Conservation (phyloP, 2,797 vertebrate species). For the Falco concolor region DNA sequence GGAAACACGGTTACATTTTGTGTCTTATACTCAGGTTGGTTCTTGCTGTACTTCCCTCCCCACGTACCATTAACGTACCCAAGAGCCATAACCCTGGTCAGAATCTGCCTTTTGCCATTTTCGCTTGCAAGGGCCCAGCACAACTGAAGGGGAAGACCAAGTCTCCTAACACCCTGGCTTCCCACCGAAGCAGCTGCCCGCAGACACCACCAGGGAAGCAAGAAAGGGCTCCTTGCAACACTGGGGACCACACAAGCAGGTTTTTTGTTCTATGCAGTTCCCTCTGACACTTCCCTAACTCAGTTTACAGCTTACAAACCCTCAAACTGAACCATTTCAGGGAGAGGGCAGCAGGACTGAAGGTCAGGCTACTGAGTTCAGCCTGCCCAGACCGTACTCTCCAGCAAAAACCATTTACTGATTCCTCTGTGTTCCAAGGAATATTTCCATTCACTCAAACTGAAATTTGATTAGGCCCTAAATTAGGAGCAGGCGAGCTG, state of each 20-base stretch:
- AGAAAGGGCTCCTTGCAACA: background rate
- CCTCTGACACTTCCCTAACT: background rate
- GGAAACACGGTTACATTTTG: background rate
- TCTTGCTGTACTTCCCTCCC: background rate
- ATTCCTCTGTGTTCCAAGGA: background rate
- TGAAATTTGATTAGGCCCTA: background rate
- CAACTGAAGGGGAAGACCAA: background rate
- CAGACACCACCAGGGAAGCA: background rate
- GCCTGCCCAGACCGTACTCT: background rate
- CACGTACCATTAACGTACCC: accelerated
- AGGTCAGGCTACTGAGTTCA: background rate
- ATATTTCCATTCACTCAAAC: background rate
- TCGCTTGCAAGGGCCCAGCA: background rate
- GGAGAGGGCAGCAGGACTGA: background rate
- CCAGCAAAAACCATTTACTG: background rate
- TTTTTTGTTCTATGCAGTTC: background rate
- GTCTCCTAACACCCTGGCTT: accelerated
- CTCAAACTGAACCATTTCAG: background rate
- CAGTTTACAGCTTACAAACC: background rate
- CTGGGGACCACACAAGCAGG: background rate
- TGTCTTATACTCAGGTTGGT: accelerated
- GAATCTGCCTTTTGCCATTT: background rate
- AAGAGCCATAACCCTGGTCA: background rate
- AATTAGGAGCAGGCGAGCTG: background rate
- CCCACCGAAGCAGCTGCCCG: background rate